Percentiles rank a stretch among this genome's conserved stretches.
phyloP scores from a whole-genome alignment of 2,113 vertebrate genomes.

The Oreochromis tanganicae region DNA sequence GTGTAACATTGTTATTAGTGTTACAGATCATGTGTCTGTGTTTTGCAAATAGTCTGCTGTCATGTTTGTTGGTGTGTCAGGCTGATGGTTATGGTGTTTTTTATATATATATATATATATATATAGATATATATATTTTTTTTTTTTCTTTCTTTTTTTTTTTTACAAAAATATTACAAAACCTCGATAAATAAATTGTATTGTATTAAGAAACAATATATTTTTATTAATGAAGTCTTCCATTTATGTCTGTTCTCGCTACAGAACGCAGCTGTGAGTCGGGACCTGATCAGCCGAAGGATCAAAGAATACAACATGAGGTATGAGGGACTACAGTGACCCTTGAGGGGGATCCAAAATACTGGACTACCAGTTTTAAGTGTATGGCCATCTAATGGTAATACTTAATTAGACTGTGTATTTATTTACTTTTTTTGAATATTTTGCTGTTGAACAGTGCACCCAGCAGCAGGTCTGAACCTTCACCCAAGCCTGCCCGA shows the following conservation, averaged over 20 bases:
- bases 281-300: constrained; percentile 92
- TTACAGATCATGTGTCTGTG: too few relatives aligned
- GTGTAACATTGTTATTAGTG: too few relatives aligned
- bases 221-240: neutral
- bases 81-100: too few relatives aligned
- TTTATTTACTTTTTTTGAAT: neutral
- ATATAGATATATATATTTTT: neutral
- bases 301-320: constrained; percentile 97
- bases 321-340: constrained; percentile 61
- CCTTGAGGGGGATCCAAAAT: neutral
- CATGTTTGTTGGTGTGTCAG: too few relatives aligned
- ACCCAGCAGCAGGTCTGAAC: constrained; percentile 79
- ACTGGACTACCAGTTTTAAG: neutral
- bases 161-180: neutral
- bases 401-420: neutral
- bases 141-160: too few relatives aligned
- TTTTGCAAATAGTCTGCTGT: too few relatives aligned
- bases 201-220: neutral
- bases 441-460: constrained; percentile 39
- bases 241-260: constrained; percentile 22
- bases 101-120: neutral
- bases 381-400: neutral
- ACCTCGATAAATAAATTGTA: neutral
- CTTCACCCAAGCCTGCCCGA: constrained; percentile 86
- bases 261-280: constrained; percentile 87